Evolutionary conservation across 2,113 vertebrate genomes (phyloP).

Genomic region (Chlorocebus sabaeus): DNA sequence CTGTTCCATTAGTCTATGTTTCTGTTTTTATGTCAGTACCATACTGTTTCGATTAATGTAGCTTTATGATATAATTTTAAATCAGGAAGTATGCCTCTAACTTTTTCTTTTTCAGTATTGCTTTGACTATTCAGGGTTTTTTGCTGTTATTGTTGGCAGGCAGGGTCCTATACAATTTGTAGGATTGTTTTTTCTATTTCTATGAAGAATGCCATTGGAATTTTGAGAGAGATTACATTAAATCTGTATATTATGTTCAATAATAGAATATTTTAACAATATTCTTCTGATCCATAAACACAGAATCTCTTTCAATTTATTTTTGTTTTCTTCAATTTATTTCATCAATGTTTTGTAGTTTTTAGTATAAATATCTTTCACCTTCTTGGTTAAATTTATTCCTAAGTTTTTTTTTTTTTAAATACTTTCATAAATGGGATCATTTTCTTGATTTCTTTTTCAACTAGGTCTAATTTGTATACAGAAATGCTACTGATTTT

Average conservation of each 20-base stretch:
- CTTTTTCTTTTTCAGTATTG: neutral
- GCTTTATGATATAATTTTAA: neutral
- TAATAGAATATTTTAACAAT: neutral
- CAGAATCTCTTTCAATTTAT: neutral
- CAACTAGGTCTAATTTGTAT: neutral
- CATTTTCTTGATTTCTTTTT: neutral
- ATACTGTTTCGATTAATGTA: neutral
- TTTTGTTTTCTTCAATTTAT: neutral
- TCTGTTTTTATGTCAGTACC: neutral
- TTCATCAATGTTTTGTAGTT: neutral
- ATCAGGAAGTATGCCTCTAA: neutral
- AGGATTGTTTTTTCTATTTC: neutral
- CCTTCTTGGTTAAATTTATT: neutral
- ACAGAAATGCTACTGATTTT: neutral
- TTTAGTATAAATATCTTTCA: neutral
- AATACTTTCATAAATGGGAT: neutral
- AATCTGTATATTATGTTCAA: neutral
- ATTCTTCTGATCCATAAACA: neutral
- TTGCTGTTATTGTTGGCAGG: neutral
- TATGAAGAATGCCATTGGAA: neutral
- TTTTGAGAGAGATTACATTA: neutral
- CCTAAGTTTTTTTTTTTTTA: neutral
- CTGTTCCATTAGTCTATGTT: neutral
- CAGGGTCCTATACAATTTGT: neutral
- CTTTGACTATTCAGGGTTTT: neutral